Conservation (phyloP, 2,888 invertebrate genomes). For the Esperia sulphurella region DNA sequence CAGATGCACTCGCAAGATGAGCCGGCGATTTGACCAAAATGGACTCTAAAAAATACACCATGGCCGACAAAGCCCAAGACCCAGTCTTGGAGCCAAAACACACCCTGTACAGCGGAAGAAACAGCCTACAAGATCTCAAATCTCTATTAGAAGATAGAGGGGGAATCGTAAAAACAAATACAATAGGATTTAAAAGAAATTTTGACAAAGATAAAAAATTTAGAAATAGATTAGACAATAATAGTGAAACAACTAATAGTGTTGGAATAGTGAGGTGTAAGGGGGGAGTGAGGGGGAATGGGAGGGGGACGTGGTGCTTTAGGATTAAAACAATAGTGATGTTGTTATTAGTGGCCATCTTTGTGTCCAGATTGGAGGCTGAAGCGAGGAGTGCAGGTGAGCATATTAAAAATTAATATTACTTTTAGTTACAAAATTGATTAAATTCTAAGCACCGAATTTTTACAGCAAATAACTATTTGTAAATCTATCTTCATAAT, state of each 20-base stretch:
- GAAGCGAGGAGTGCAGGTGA: conserved; percentile 71
- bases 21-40: conserved; percentile 55
- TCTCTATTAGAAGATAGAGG: conserved; percentile 71
- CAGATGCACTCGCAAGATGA: conserved; percentile 69
- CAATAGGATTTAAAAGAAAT: conserved; percentile 21
- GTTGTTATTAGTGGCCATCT: conserved; percentile 56
- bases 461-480: too few species aligned
- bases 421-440: too few species aligned
- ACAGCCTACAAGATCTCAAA: conserved; percentile 64
- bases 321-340: conserved; percentile 64
- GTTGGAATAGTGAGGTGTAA: conserved; percentile 23
- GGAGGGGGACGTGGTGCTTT: conserved; percentile 54
- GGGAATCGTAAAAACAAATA: conserved; percentile 31
- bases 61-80: conserved; percentile 41
- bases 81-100: conserved; percentile 45
- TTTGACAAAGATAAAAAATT: conserved; percentile 31
- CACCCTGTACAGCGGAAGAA: conserved; percentile 48
- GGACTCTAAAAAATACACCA: conserved; percentile 29
- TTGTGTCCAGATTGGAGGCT: conserved; percentile 44
- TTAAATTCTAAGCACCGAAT: too few species aligned
- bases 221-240: conserved; percentile 43
- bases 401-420: conserved; percentile 22
- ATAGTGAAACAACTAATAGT: conserved; percentile 28
- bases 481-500: too few species aligned
- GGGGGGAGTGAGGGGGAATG: conserved; percentile 43